Evolutionary conservation across 2,113 vertebrate genomes (phyloP).

Genomic region (Castor canadensis): DNA sequence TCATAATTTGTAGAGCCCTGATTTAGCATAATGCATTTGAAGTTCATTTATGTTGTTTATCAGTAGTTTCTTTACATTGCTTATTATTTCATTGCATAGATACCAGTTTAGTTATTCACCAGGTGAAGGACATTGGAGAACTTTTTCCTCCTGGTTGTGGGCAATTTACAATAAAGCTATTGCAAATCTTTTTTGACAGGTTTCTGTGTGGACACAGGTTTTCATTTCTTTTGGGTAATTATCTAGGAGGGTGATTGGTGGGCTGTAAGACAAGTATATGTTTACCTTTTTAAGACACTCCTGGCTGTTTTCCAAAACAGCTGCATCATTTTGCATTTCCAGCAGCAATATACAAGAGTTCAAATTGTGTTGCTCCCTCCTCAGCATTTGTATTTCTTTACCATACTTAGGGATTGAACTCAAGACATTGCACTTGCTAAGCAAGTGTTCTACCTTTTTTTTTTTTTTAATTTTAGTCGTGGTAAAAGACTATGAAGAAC

Average conservation of each 20-base stretch:
- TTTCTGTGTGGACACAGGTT: constrained; percentile 15
- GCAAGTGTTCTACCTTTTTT: neutral
- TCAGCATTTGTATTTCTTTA: too few species aligned
- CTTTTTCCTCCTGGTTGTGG: neutral
- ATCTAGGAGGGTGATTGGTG: neutral
- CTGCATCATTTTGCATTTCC: neutral
- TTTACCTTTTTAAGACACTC: neutral
- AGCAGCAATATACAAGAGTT: neutral
- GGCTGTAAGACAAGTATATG: neutral
- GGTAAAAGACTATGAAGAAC: neutral
- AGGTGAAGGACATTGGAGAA: neutral
- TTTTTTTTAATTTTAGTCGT: neutral
- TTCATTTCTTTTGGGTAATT: constrained; percentile 50
- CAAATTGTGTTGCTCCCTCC: neutral
- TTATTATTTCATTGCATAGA: neutral
- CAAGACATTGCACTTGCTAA: too few species aligned
- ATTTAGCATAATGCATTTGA: neutral
- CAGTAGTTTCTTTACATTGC: neutral
- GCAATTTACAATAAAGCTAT: neutral
- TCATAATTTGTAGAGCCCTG: neutral
- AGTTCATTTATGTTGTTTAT: neutral
- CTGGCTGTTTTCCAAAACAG: neutral
- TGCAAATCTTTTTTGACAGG: neutral
- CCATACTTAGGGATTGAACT: too few species aligned
- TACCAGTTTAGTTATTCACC: neutral